Evolutionary conservation across 2,113 vertebrate species (phyloP).

Genomic region (Lanius ludovicianus): DNA sequence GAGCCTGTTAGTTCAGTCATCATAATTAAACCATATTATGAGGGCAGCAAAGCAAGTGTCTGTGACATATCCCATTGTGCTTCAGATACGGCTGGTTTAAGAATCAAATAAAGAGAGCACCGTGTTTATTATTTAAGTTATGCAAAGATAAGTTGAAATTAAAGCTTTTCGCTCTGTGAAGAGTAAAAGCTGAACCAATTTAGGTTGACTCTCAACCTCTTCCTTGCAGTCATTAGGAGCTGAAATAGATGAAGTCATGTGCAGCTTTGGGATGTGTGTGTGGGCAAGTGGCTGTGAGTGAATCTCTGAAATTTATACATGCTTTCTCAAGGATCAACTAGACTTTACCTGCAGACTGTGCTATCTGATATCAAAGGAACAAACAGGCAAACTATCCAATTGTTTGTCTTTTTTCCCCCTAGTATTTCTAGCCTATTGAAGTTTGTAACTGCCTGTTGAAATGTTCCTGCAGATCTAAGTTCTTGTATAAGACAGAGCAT

Average conservation of each 20-base stretch:
- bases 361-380: not conserved
- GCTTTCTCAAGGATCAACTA: not conserved
- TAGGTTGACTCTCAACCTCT: not conserved
- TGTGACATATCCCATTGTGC: constrained; percentile 57
- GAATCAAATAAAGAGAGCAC: not conserved
- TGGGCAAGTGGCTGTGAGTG: not conserved
- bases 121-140: not conserved
- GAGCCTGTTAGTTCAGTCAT: constrained; percentile 82
- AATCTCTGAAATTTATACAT: not conserved
- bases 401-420: not conserved
- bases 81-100: constrained; percentile 51
- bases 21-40: constrained; percentile 81
- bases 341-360: not conserved
- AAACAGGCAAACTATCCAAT: not conserved
- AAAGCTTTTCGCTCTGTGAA: not conserved
- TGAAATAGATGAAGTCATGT: not conserved
- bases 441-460: not conserved
- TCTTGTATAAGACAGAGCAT: not conserved
- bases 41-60: constrained; percentile 70
- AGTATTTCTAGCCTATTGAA: not conserved
- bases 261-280: not conserved
- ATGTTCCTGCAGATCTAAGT: not conserved
- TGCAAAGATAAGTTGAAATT: not conserved
- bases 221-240: not conserved
- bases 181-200: not conserved